A percentile compares a stretch with the other conserved stretches of the same genome.
phyloP scores from a whole-genome alignment of 1,140 invertebrate genomes.

The Yoshiicerus persimilis region DNA sequence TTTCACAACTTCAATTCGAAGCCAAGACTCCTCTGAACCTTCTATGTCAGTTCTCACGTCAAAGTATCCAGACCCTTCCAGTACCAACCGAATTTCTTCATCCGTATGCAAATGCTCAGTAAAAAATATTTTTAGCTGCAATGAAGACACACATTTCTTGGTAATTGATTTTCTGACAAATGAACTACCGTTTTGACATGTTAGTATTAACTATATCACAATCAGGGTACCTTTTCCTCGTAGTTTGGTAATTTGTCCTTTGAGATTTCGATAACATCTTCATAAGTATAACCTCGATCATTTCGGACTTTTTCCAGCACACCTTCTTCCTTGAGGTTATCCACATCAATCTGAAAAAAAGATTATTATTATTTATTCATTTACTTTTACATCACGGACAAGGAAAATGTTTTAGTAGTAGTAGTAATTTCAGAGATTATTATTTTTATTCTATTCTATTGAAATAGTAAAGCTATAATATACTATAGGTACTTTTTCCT shows the following conservation, averaged over 20 bases:
- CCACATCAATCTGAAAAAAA: conserved; percentile 60
- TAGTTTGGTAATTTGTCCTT: conserved; percentile 82
- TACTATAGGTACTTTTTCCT: no score
- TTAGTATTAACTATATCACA: no score
- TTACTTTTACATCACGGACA: no score
- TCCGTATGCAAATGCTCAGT: conserved; percentile 95
- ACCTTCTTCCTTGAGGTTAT: conserved; percentile 59
- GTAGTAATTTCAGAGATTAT: no score
- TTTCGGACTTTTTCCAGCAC: conserved; percentile 69
- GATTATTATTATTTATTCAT: not conserved
- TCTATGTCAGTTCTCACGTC: conserved; percentile 77
- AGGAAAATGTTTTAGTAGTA: not conserved
- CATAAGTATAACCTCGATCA: conserved; percentile 82
- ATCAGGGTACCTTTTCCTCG: conserved; percentile 59
- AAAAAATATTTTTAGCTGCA: conserved; percentile 76
- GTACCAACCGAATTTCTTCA: conserved; percentile 89
- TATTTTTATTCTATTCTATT: no score
- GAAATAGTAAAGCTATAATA: no score
- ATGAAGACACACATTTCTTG: not conserved
- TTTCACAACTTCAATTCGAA: conserved; percentile 78
- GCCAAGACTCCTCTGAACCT: conserved; percentile 66
- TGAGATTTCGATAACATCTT: conserved; percentile 84
- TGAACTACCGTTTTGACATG: no score
- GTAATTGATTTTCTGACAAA: not conserved
- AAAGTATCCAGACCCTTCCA: conserved; percentile 85